These are phyloP conservation scores for Platyrinchus mystaceus DNA, from an alignment of 2,797 vertebrate genomes.

Conservation along the genomic window DNA sequence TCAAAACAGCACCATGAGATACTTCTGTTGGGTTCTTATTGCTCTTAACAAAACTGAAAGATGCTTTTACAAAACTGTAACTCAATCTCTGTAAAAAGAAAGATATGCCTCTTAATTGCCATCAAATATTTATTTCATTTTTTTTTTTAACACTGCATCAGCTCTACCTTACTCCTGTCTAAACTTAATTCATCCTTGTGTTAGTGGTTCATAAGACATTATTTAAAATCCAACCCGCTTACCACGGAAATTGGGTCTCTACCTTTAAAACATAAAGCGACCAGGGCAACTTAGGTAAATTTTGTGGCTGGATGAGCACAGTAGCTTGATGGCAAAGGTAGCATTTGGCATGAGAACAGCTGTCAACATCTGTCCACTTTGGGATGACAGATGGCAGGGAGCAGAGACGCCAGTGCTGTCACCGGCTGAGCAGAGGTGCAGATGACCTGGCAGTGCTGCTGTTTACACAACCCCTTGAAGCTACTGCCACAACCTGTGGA, in stretches of 20 bases:
- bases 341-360: neutral
- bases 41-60: neutral
- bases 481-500: slow-evolving; percentile 44
- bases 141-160: neutral
- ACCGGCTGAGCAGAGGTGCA: neutral
- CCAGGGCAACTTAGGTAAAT: neutral
- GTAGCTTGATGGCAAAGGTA: neutral
- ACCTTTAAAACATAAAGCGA: neutral
- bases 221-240: neutral
- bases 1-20: neutral
- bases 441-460: slow-evolving; percentile 15
- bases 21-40: neutral
- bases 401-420: neutral
- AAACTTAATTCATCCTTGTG: neutral
- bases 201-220: neutral
- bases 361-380: neutral
- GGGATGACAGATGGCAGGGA: neutral
- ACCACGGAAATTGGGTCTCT: neutral
- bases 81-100: neutral
- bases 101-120: neutral
- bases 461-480: slow-evolving; percentile 41
- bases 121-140: neutral
- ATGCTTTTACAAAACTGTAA: neutral
- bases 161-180: neutral
- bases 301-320: neutral